These are phyloP conservation scores for Clarias pachynema DNA, from an alignment of 2,797 vertebrate species.

Conservation along the genomic window DNA sequence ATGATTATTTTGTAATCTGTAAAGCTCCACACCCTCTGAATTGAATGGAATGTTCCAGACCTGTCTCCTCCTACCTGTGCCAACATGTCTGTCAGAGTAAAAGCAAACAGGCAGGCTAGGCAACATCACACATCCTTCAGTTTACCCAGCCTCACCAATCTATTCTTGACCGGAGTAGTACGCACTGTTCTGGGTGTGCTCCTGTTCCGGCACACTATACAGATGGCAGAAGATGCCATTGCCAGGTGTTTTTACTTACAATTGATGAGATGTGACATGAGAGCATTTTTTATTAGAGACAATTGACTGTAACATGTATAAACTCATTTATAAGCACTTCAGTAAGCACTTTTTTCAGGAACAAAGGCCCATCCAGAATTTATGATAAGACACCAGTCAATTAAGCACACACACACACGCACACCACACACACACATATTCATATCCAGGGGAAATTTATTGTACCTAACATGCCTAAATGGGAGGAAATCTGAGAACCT, in stretches of 20 bases:
- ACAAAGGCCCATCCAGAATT: not conserved
- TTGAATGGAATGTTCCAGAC: conserved; percentile 43
- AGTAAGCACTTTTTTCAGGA: not conserved
- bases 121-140: conserved; percentile 14
- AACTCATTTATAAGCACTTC: not conserved
- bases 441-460: not conserved
- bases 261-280: not conserved
- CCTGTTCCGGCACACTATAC: not conserved
- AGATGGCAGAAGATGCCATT: not conserved
- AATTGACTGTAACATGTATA: not conserved
- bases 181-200: conserved; percentile 23
- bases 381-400: not conserved
- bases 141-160: not conserved
- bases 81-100: conserved; percentile 17
- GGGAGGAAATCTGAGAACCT: not conserved
- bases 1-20: conserved; percentile 30
- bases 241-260: not conserved
- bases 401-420: no score
- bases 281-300: not conserved
- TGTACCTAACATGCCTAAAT: not conserved
- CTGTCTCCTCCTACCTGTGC: conserved; percentile 38
- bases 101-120: conserved; percentile 29
- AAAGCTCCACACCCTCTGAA: conserved; percentile 40
- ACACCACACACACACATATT: not conserved
- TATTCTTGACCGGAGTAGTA: conserved; percentile 19